Evolutionary conservation across 2,888 invertebrate genomes (phyloP).

Genomic region (Coelogynopora nodosa): DNA sequence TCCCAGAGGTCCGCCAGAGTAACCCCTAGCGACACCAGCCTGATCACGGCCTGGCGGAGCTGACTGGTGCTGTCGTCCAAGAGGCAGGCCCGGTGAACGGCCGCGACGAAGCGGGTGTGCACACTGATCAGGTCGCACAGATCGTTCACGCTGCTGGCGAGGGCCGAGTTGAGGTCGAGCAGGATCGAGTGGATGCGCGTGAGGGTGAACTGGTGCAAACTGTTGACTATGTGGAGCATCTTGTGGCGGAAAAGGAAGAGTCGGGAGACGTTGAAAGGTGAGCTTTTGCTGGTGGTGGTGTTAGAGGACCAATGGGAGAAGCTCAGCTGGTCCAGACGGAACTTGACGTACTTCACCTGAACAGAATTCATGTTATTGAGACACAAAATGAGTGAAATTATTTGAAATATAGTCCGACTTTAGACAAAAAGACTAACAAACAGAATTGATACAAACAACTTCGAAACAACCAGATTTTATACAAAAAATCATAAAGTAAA

Average conservation of each 20-base stretch:
- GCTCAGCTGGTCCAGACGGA: constrained; percentile 57
- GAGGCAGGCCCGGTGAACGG: neutral
- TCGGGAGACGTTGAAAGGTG: too few species aligned
- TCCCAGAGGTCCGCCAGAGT: neutral
- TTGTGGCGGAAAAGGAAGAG: constrained; percentile 52
- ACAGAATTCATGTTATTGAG: neutral
- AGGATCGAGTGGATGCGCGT: constrained; percentile 48
- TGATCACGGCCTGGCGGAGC: neutral
- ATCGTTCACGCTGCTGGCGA: neutral
- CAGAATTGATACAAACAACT: too few species aligned
- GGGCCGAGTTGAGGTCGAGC: neutral
- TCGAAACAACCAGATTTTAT: too few species aligned
- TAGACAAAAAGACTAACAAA: too few species aligned
- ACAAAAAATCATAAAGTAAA: too few species aligned
- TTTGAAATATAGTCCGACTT: too few species aligned
- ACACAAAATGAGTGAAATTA: too few species aligned
- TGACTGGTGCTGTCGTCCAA: neutral
- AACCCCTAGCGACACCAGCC: neutral
- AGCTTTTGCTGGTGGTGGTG: neutral
- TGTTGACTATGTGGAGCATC: constrained; percentile 61
- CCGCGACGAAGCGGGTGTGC: neutral
- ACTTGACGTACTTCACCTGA: constrained; percentile 59
- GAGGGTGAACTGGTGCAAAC: constrained; percentile 61
- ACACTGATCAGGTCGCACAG: neutral
- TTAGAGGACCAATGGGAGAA: constrained; percentile 53